Evolutionary conservation across 1,140 invertebrate genomes (phyloP), one percentile per base, ranked within the genome.

Genomic region (Caenorhabditis latens): DNA sequence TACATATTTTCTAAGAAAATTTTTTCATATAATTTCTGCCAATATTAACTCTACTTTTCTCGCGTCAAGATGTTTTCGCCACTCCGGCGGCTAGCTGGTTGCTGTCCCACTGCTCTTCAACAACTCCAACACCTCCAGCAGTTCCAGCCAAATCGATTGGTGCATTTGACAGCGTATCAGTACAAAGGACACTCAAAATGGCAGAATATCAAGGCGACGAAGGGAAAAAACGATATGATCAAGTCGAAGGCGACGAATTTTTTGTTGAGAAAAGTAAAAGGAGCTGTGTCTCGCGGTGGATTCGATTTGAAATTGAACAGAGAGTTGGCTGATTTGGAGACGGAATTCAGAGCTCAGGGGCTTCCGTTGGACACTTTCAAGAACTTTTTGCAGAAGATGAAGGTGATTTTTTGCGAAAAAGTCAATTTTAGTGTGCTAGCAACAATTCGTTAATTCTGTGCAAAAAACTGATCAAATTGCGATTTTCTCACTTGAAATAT

Each of bases 101-200:
- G 11, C 14, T 42, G 14, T 4, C n/a, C 48, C 13, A 50, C 19
- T 11, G 19, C 4, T 86, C 83, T 75, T 48, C 67, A 55, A 40
- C 8, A 24, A 16, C 43, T 58, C 14, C 84, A 84, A 42, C 65
- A 67, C 1, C n/a, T 50, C 21, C 58, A 50, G 21, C 48, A 65
- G 19, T 40, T 85, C 13, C 63, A 50, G 14, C 21, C 50, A 32
- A 19, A 21, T 9, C 19, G 87, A 5, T 9, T 14, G 21, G 42
- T 88, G 19, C 83, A 85, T 57, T n/a, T 67, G 24, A 75, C 87
- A 4, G 86, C 61, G n/a, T 42, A 42, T 21, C 32, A 61, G 19
- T 32, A 40, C 5, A 92, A 92, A 71, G 91, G 91, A 11, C 91
- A 92, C 87, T 92, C 91, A 14, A 90, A 92, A 85, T 92, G 91